phyloP scores from a whole-genome alignment of 2,113 vertebrate genomes.

The Lontra canadensis region DNA sequence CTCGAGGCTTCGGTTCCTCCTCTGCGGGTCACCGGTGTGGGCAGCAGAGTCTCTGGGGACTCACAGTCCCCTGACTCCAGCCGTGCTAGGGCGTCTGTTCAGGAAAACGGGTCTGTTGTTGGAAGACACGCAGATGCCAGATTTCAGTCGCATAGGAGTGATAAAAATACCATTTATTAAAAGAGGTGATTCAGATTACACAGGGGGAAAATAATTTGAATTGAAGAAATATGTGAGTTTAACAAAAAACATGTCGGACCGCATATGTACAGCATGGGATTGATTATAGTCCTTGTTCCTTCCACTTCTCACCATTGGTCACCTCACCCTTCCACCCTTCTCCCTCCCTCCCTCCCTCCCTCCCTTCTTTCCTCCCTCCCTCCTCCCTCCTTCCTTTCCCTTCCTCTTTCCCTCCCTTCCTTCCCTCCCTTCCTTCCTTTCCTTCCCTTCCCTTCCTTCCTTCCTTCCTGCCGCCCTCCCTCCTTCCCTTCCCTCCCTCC shows the following conservation, averaged over 20 bases:
- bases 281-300: background rate
- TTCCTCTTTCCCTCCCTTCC: fast-evolving
- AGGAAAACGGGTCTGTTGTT: background rate
- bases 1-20: background rate
- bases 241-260: background rate
- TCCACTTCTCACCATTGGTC: background rate
- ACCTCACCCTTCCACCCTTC: too few relatives aligned
- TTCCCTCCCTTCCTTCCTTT: background rate
- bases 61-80: fast-evolving
- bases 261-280: background rate
- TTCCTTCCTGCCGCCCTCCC: too few relatives aligned
- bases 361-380: too few relatives aligned
- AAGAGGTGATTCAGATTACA: background rate
- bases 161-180: background rate
- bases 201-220: background rate
- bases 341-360: too few relatives aligned
- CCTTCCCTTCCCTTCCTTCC: too few relatives aligned
- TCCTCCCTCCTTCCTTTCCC: fast-evolving
- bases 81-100: background rate
- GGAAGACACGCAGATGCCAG: background rate
- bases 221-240: slow-evolving; percentile 13
- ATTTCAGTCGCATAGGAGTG: background rate
- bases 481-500: too few relatives aligned
- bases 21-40: background rate
- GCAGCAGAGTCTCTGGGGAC: background rate